phyloP scores from a whole-genome alignment of 2,113 vertebrate genomes.

The Centropus bengalensis region DNA sequence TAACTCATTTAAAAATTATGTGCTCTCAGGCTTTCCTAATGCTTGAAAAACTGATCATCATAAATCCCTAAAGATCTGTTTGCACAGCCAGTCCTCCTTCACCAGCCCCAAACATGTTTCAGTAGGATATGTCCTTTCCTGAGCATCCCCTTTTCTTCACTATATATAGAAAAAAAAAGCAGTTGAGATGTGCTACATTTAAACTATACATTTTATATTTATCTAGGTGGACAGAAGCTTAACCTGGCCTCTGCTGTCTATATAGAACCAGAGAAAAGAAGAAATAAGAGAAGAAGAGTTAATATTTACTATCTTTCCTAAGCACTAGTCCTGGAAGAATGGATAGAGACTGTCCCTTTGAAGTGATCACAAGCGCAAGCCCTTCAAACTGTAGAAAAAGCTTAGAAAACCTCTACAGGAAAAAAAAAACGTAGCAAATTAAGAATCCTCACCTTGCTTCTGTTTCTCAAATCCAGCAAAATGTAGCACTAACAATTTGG shows the following conservation, averaged over 20 bases:
- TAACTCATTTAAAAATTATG: slow-evolving; percentile 71
- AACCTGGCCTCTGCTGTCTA: neutral
- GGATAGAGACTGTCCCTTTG: neutral
- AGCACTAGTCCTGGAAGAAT: neutral
- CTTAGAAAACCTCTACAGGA: neutral
- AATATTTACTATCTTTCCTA: neutral
- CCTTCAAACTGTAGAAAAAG: neutral
- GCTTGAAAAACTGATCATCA: slow-evolving; percentile 49
- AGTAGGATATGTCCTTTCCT: neutral
- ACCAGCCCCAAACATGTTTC: slow-evolving; percentile 1
- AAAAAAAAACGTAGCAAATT: neutral
- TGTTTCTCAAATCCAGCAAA: neutral
- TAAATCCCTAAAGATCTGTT: slow-evolving; percentile 43
- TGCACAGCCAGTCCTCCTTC: neutral
- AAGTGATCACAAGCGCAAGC: neutral
- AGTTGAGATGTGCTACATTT: neutral
- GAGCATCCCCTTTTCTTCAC: neutral
- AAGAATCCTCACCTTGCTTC: neutral
- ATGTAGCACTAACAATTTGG: neutral
- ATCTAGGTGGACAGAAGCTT: neutral
- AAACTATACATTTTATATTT: neutral
- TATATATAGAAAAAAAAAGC: neutral
- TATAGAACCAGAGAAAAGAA: neutral
- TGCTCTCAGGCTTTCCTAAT: slow-evolving; percentile 49
- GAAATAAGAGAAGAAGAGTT: neutral